Evolutionary conservation across 2,113 vertebrate species (phyloP).

Genomic region (Prolemur simus): DNA sequence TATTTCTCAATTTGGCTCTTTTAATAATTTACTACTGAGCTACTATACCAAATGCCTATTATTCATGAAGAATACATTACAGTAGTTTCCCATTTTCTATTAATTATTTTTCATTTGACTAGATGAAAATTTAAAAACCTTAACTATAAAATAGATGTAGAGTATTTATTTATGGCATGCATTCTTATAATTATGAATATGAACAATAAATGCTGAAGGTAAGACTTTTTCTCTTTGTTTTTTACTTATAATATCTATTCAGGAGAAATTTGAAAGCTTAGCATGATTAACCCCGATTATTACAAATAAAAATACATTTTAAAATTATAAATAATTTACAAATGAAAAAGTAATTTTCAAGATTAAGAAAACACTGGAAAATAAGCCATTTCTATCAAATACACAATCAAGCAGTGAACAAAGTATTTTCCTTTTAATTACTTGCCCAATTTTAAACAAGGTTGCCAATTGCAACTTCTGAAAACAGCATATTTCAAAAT

Average conservation of each 20-base stretch:
- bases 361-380: slow-evolving; percentile 32
- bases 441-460: slow-evolving; percentile 10
- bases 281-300: background rate
- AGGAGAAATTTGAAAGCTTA: background rate
- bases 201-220: background rate
- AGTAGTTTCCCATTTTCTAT: background rate
- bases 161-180: background rate
- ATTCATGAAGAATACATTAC: background rate
- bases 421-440: slow-evolving; percentile 4
- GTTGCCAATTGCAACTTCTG: background rate
- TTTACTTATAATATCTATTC: background rate
- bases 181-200: background rate
- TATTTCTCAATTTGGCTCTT: slow-evolving; percentile 71
- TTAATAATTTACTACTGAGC: slow-evolving; percentile 67
- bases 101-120: slow-evolving; percentile 52
- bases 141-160: background rate
- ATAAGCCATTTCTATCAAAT: background rate
- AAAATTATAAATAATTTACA: slow-evolving; percentile 34
- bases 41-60: background rate
- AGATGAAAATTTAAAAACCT: slow-evolving; percentile 25
- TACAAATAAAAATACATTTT: slow-evolving; percentile 41
- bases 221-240: background rate
- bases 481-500: background rate
- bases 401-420: background rate
- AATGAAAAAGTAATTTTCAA: slow-evolving; percentile 38